Conservation (phyloP, 2,888 invertebrate genomes). For the Anarsia innoxiella region DNA sequence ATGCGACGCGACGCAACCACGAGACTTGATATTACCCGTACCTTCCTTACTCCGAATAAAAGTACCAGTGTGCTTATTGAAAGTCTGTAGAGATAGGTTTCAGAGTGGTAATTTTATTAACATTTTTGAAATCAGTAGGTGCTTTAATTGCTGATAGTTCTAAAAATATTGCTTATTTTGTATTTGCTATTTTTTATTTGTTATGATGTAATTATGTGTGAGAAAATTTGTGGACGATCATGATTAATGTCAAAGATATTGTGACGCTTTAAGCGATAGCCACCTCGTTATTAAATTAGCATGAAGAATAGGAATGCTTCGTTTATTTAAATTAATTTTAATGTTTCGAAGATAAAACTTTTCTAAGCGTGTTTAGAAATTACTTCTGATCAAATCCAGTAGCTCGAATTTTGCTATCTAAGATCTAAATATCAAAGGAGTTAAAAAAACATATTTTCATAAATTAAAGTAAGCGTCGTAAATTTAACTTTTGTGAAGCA, state of each 20-base stretch:
- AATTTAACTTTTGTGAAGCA: conserved; percentile 8
- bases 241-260: conserved; percentile 12
- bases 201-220: conserved; percentile 37
- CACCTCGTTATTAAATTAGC: conserved; percentile 10
- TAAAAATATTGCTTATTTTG: too few species aligned
- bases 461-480: conserved; percentile 5
- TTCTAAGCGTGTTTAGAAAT: neutral
- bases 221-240: conserved; percentile 26
- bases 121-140: conserved; percentile 46
- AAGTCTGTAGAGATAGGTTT: too few species aligned
- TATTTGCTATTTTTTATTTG: conserved; percentile 36
- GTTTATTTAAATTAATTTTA: conserved; percentile 15
- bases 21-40: too few species aligned
- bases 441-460: neutral
- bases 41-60: too few species aligned
- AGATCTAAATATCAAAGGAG: conserved; percentile 5
- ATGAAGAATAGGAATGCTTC: conserved; percentile 9
- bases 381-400: conserved; percentile 13
- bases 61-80: too few species aligned
- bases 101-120: conserved; percentile 34
- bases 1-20: too few species aligned
- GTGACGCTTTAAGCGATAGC: conserved; percentile 5
- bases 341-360: conserved; percentile 7
- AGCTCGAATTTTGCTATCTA: conserved; percentile 12
- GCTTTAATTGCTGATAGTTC: conserved; percentile 42